Percentiles rank a stretch among this genome's conserved stretches.
phyloP scores from a whole-genome alignment of 2,797 vertebrate genomes.

The Dallia pectoralis region DNA sequence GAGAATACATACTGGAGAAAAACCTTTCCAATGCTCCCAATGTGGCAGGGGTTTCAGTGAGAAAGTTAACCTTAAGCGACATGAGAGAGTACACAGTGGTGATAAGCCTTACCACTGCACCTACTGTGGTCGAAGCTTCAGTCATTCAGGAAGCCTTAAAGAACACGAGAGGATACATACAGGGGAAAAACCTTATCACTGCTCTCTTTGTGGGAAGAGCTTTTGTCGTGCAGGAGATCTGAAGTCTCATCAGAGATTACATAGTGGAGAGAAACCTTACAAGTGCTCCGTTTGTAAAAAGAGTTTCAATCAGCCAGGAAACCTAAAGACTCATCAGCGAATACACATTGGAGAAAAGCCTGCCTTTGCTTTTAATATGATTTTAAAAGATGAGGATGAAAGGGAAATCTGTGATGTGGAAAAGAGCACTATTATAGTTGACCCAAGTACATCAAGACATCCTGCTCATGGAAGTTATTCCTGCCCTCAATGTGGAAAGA shows the following conservation, averaged over 20 bases:
- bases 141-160: constrained; percentile 1
- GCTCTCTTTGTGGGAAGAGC: constrained; percentile 3
- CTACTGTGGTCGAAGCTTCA: neutral
- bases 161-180: neutral
- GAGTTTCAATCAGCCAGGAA: neutral
- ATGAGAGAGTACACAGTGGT: neutral
- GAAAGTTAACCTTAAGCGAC: neutral
- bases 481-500: neutral
- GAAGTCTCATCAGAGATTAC: neutral
- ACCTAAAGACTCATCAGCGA: constrained; percentile 1
- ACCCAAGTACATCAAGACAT: neutral
- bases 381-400: neutral
- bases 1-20: constrained; percentile 14
- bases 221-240: neutral
- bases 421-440: neutral
- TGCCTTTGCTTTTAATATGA: neutral
- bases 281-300: neutral
- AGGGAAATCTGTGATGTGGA: neutral
- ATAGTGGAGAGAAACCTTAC: neutral
- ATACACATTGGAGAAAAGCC: neutral
- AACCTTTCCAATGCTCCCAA: neutral
- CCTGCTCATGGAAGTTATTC: neutral
- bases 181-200: constrained; percentile 1
- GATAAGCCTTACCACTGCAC: constrained; percentile 1
- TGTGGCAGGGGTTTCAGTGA: constrained; percentile 5